Conservation (phyloP, 2,113 vertebrate species). For the Gorsachius goisagi region DNA sequence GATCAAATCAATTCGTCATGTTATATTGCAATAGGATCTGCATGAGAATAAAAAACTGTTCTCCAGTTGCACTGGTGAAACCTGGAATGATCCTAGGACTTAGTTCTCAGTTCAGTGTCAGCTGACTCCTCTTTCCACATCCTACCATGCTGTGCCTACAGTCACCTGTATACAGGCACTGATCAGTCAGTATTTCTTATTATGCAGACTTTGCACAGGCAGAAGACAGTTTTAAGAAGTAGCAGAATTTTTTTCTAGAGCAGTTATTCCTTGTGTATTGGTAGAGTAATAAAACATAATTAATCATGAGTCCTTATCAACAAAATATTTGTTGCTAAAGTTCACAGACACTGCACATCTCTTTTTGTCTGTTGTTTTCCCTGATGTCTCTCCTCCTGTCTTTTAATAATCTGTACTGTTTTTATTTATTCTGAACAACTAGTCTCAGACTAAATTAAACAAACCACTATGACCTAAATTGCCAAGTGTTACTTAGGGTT, state of each 20-base stretch:
- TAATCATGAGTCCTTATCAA: not conserved
- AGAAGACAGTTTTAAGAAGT: not conserved
- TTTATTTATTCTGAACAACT: constrained; percentile 30
- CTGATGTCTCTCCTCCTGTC: not conserved
- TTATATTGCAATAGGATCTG: not conserved
- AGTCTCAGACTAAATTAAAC: constrained; percentile 31
- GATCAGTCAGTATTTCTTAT: not conserved
- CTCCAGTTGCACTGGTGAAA: not conserved
- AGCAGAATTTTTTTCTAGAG: not conserved
- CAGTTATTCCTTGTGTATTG: not conserved
- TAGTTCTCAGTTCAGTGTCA: not conserved
- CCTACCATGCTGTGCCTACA: not conserved
- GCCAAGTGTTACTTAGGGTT: not conserved
- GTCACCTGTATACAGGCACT: too few relatives aligned
- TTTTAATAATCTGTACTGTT: constrained; percentile 24
- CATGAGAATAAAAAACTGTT: not conserved
- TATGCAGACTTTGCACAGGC: not conserved
- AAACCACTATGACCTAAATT: not conserved
- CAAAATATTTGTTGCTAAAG: not conserved
- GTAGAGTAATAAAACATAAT: not conserved
- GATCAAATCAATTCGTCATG: not conserved
- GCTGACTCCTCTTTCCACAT: not conserved
- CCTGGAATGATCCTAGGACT: not conserved
- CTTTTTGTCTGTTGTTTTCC: not conserved
- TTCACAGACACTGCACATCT: not conserved